Percentiles rank a stretch among this genome's conserved stretches.
Evolutionary conservation across 2,113 vertebrate species (phyloP).

Genomic region (Salvator merianae): DNA sequence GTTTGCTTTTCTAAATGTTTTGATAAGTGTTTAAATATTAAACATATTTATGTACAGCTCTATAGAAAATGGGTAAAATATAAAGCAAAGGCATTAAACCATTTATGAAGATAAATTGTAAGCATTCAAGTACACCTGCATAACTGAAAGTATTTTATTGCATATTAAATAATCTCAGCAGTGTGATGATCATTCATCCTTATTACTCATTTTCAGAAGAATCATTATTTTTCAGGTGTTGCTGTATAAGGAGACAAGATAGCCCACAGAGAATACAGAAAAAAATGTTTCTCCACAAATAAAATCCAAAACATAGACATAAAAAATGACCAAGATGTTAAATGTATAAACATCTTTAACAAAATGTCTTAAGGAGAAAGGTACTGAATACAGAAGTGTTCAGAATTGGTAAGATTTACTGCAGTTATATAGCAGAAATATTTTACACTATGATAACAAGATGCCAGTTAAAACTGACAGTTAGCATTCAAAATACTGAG

Average conservation of each 20-base stretch:
- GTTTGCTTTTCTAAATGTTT: neutral
- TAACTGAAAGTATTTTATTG: slow-evolving; percentile 54
- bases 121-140: slow-evolving; percentile 65
- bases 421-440: neutral
- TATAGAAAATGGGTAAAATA: neutral
- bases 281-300: slow-evolving; percentile 52
- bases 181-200: slow-evolving; percentile 33
- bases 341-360: neutral
- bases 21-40: neutral
- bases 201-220: slow-evolving; percentile 68
- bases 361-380: too few species aligned
- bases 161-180: slow-evolving; percentile 73
- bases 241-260: slow-evolving; percentile 72
- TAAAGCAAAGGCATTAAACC: neutral
- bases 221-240: slow-evolving; percentile 74
- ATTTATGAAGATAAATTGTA: neutral
- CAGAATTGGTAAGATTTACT: neutral
- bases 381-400: neutral
- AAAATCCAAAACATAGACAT: neutral
- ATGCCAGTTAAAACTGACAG: neutral
- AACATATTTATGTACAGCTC: too few species aligned
- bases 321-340: neutral
- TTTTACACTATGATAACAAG: neutral
- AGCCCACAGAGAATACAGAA: slow-evolving; percentile 75
- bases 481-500: neutral